A percentile compares a stretch with the other conserved stretches of the same genome.
Evolutionary conservation across 2,113 vertebrate species (phyloP).

Genomic region (Dicerorhinus sumatrensis): DNA sequence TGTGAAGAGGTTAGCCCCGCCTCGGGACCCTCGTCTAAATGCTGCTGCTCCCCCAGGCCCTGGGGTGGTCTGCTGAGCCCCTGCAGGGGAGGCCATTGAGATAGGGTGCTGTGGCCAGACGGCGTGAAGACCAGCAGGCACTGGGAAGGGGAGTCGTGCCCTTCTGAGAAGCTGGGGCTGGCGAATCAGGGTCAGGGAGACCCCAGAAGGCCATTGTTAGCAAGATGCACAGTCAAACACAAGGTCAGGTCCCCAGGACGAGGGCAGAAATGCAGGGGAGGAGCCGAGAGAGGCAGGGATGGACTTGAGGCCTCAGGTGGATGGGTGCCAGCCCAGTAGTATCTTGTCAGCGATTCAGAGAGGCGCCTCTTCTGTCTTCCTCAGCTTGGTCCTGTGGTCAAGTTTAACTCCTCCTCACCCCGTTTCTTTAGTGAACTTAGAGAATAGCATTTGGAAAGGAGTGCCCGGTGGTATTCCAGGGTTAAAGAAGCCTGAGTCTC

Average conservation of each 20-base stretch:
- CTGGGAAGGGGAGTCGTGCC: neutral
- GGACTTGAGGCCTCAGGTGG: neutral
- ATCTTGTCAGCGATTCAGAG: neutral
- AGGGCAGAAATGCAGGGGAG: neutral
- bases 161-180: constrained; percentile 33
- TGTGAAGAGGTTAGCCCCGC: constrained; percentile 91
- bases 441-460: neutral
- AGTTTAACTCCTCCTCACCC: neutral
- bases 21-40: accelerated
- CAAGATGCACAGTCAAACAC: neutral
- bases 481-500: neutral
- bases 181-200: neutral
- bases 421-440: neutral
- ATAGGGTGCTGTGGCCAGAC: neutral
- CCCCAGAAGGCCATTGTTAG: neutral
- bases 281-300: neutral
- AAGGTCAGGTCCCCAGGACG: neutral
- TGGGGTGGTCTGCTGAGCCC: accelerated
- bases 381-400: neutral
- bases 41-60: neutral
- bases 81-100: neutral
- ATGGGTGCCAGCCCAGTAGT: neutral
- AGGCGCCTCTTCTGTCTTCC: neutral
- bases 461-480: neutral
- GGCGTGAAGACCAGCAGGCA: accelerated